Percentiles rank a stretch among this genome's conserved stretches.
Evolutionary conservation across 2,888 invertebrate genomes (phyloP).

Genomic region (Lydus trimaculatus): DNA sequence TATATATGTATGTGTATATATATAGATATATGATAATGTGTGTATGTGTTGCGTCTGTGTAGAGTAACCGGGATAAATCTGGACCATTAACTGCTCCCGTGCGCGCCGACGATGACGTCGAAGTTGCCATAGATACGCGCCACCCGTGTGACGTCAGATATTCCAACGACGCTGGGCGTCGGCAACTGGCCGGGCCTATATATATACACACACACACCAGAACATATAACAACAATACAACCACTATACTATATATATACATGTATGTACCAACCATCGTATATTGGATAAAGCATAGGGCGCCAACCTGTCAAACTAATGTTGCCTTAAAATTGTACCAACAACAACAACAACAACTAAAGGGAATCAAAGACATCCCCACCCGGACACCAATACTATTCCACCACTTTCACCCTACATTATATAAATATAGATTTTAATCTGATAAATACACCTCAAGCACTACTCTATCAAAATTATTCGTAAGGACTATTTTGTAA

Average conservation of each 20-base stretch:
- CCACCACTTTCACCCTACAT: background rate
- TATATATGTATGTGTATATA: background rate
- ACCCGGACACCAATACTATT: background rate
- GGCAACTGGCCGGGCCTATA: background rate
- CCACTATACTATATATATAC: background rate
- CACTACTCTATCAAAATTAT: background rate
- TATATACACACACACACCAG: background rate
- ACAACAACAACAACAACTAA: background rate
- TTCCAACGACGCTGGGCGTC: conserved; percentile 33
- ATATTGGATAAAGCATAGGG: background rate
- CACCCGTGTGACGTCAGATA: conserved; percentile 40
- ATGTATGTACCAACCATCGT: background rate
- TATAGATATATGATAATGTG: background rate
- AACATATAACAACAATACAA: too few relatives aligned
- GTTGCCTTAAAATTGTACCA: background rate
- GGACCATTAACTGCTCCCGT: conserved; percentile 41
- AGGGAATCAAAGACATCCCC: background rate
- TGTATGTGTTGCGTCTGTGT: conserved; percentile 24
- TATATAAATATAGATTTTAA: background rate
- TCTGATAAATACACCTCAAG: background rate
- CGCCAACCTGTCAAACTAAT: background rate
- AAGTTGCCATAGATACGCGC: conserved; percentile 41
- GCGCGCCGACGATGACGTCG: conserved; percentile 40
- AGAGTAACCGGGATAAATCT: conserved; percentile 40
- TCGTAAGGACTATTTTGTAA: background rate